A percentile compares a stretch with the other conserved stretches of the same genome.
Evolutionary conservation across 2,888 invertebrate species (phyloP).

Genomic region (Saturnia japonica): DNA sequence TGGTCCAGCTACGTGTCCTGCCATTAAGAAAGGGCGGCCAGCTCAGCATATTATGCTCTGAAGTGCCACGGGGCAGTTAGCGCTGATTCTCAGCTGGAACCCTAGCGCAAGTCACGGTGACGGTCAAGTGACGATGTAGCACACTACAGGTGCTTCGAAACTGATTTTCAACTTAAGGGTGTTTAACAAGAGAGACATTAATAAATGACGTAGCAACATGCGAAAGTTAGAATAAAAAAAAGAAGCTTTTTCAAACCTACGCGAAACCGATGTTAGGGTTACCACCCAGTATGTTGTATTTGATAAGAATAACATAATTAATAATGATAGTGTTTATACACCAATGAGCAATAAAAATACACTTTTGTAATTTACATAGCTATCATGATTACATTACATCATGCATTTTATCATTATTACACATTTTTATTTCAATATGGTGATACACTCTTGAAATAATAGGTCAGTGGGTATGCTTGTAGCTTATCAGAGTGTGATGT

Average conservation of each 20-base stretch:
- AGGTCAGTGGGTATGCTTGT: conserved; percentile 13
- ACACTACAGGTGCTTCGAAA: too few species aligned
- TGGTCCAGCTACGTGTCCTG: too few species aligned
- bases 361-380: background rate
- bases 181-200: too few species aligned
- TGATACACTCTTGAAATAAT: background rate
- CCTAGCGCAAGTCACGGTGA: too few species aligned
- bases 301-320: background rate
- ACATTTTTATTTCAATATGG: conserved; percentile 7
- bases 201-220: too few species aligned
- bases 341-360: background rate
- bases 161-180: too few species aligned
- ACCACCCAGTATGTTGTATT: background rate
- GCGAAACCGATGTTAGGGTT: background rate
- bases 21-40: too few species aligned
- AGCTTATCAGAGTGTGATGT: conserved; percentile 21
- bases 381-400: conserved; percentile 10
- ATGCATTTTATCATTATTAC: conserved; percentile 18
- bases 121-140: too few species aligned
- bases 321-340: background rate
- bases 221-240: background rate
- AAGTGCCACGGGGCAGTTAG: too few species aligned
- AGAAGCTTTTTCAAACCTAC: background rate
- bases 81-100: too few species aligned
- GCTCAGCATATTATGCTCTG: too few species aligned